Base-by-base conservation (phyloP, 2,113 vertebrate species). In the Vulpes vulpes region DNA sequence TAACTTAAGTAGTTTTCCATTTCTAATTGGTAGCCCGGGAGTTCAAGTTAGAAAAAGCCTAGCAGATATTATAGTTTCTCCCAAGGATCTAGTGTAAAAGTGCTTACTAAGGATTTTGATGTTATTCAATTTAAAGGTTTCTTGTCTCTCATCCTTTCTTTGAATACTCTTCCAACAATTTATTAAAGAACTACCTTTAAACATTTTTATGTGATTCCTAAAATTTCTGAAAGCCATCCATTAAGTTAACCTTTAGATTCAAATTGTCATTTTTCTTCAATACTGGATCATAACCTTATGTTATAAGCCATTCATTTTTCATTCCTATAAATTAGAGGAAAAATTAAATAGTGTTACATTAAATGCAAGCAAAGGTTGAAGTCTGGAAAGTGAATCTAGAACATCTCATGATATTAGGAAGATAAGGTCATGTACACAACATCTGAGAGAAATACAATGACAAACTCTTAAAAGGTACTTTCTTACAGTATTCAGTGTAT, bases 151-250 rank as follows among this genome's bases (percentile, higher is more conserved):
- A 32, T n/a, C 12, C 3, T 95, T 80, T 69, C 14, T 88, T 73
- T 83, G 17, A 90, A 57, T 88, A 15, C 25, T 71, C 53, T 93
- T 82, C 74, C 4, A 89, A 76, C 3, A 92, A 16, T 60, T 32
- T 80, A 59, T 57, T 76, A 81, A 87, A 9, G 17, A 76, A 67
- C 35, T 59, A n/a, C 27, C 79, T 79, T 87, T 82, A 78, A 76
- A 43, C 38, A 85, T 83, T 67, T 91, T 84, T 91, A 84, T 25
- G 90, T 94, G 79, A 89, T 87, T 80, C 38, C n/a, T 90, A 83
- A 76, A 91, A 64, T 92, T 89, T 95, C n/a, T 27, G 11, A 32
- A 43, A 60, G 38, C 23, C 49, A 0, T 80, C 17, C 53, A 16
- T 11, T 83, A 69, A 80, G 17, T 64, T 84, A 12, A 43, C 23